Percentiles rank a stretch among this genome's conserved stretches.
Conservation (phyloP, 2,797 vertebrate genomes). For the Fundulus diaphanus region DNA sequence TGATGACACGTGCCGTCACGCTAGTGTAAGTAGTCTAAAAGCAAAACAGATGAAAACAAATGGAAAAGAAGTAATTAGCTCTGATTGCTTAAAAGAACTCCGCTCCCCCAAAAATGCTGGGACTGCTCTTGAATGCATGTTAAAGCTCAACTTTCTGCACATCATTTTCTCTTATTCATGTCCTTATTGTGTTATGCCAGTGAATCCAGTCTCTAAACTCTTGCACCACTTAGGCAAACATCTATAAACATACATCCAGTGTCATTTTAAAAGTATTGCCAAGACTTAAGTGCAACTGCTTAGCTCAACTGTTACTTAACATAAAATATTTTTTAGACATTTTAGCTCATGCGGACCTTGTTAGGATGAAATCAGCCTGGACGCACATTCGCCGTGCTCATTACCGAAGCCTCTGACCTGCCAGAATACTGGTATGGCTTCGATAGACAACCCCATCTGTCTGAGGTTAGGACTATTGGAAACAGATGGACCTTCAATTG, state of each 20-base stretch:
- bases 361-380: constrained; percentile 73
- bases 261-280: constrained; percentile 33
- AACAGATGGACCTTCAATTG: constrained; percentile 99
- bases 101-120: not conserved
- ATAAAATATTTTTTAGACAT: constrained; percentile 69
- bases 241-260: constrained; percentile 17
- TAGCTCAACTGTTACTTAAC: constrained; percentile 56
- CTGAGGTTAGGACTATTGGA: constrained; percentile 92
- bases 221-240: constrained; percentile 30
- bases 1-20: constrained; percentile 18
- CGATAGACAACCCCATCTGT: constrained; percentile 93
- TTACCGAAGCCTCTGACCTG: constrained; percentile 81
- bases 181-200: constrained; percentile 27
- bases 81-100: constrained; percentile 16
- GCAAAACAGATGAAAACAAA: constrained; percentile 29
- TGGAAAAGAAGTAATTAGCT: constrained; percentile 15
- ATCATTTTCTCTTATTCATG: constrained; percentile 9
- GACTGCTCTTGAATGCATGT: not conserved
- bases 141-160: constrained; percentile 12
- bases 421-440: constrained; percentile 91
- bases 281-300: constrained; percentile 57
- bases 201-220: constrained; percentile 14
- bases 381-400: constrained; percentile 78
- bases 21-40: constrained; percentile 24
- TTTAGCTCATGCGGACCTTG: constrained; percentile 50